These are phyloP conservation scores for Apogon hyalosoma DNA, from an alignment of 2,797 vertebrate genomes.

Conservation along the genomic window DNA sequence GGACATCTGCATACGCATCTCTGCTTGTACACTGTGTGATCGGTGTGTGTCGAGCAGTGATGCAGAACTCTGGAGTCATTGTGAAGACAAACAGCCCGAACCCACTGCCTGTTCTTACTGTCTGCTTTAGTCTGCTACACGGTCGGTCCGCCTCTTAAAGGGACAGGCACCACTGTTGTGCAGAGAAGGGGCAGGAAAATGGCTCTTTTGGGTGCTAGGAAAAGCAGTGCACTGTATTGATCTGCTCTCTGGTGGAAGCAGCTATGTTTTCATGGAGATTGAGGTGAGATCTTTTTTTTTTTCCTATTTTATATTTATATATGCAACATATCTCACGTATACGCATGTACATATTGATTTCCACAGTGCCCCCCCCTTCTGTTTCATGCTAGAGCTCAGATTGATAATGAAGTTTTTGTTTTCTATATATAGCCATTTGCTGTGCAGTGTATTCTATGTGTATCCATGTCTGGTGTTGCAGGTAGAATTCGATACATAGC, in stretches of 20 bases:
- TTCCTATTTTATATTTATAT: no score
- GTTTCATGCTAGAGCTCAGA: slow-evolving; percentile 67
- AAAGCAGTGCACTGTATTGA: slow-evolving; percentile 38
- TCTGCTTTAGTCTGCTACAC: slow-evolving; percentile 78
- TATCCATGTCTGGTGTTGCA: slow-evolving; percentile 52
- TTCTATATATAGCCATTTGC: slow-evolving; percentile 80
- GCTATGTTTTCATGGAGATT: slow-evolving; percentile 23
- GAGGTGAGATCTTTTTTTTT: slow-evolving; percentile 39
- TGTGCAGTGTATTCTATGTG: slow-evolving; percentile 58
- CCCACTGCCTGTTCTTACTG: slow-evolving; percentile 76
- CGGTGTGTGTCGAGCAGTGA: slow-evolving; percentile 67
- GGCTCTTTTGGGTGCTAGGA: slow-evolving; percentile 59
- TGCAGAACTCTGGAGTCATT: slow-evolving; percentile 85
- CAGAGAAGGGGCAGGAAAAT: slow-evolving; percentile 64
- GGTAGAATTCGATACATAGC: slow-evolving; percentile 47
- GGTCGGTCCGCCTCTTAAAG: slow-evolving; percentile 87
- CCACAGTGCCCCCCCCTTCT: slow-evolving; percentile 60
- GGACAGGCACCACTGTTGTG: slow-evolving; percentile 60
- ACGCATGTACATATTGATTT: slow-evolving; percentile 44
- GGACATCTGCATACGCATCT: slow-evolving; percentile 37
- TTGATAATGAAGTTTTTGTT: slow-evolving; percentile 83
- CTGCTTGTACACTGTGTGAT: slow-evolving; percentile 39
- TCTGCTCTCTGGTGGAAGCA: slow-evolving; percentile 47
- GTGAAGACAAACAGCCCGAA: slow-evolving; percentile 84
- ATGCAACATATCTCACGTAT: slow-evolving; percentile 43